Conservation (phyloP, 2,113 vertebrate species). For the Eolophus roseicapilla region DNA sequence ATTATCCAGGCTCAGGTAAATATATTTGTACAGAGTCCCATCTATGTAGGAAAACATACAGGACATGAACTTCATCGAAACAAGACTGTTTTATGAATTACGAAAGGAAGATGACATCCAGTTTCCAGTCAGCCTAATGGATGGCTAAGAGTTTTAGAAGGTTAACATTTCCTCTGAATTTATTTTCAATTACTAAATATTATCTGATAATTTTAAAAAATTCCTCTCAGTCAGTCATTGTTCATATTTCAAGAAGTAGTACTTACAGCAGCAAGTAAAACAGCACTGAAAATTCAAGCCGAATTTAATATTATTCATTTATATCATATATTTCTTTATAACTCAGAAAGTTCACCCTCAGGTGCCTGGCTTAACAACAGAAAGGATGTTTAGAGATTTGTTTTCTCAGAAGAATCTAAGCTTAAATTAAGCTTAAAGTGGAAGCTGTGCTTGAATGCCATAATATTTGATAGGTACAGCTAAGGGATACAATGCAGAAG, state of each 20-base stretch:
- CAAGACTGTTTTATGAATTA: no score
- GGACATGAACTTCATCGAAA: no score
- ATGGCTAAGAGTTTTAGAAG: no score
- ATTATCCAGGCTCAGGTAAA: background rate
- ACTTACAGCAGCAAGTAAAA: background rate
- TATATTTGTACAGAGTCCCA: no score
- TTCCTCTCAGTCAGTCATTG: no score
- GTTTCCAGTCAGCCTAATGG: no score
- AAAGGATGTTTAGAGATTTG: background rate
- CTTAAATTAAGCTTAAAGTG: background rate
- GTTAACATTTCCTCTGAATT: no score
- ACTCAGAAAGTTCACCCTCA: background rate
- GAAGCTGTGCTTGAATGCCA: background rate
- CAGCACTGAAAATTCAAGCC: background rate
- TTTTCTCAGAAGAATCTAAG: background rate
- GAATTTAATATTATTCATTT: background rate
- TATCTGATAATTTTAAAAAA: no score
- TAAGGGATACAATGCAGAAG: background rate
- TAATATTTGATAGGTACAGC: background rate
- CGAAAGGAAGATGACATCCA: no score
- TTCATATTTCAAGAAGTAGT: background rate
- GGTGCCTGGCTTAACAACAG: background rate
- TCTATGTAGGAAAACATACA: no score
- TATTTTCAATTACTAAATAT: no score
- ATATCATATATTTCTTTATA: background rate